A percentile compares a stretch with the other conserved stretches of the same genome.
Evolutionary conservation across 2,113 vertebrate species (phyloP).

Genomic region (Scytalopus superciliaris): DNA sequence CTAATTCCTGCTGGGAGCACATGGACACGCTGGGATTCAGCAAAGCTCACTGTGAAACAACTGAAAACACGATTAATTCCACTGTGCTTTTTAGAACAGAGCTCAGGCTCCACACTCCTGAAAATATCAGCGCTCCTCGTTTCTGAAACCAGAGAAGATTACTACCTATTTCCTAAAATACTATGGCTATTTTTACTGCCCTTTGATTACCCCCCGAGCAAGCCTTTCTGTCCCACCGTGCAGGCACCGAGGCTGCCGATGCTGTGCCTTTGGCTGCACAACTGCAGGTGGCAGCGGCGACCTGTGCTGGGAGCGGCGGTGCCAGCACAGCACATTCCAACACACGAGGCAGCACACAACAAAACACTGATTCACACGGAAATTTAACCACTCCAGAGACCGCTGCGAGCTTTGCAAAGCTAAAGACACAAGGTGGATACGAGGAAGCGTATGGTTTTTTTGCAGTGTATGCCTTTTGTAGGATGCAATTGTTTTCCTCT

Average conservation of each 20-base stretch:
- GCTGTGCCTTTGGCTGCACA: background rate
- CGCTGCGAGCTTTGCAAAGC: conserved; percentile 36
- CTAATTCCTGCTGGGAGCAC: background rate
- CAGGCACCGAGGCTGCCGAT: background rate
- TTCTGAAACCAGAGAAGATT: background rate
- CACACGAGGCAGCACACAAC: background rate
- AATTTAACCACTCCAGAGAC: background rate
- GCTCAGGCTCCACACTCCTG: background rate
- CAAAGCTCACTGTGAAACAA: background rate
- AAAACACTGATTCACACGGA: background rate
- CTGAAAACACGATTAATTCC: background rate
- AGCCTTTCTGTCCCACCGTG: background rate
- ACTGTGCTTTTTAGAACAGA: background rate
- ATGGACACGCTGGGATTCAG: rapidly evolving
- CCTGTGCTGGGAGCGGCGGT: background rate
- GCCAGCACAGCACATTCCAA: background rate
- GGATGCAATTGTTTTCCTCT: conserved; percentile 14
- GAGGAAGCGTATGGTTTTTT: background rate
- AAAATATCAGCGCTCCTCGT: background rate
- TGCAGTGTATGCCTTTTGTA: conserved; percentile 3
- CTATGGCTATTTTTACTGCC: background rate
- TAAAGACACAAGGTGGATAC: background rate
- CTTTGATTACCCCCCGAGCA: background rate
- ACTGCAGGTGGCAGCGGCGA: background rate
- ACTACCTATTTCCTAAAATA: background rate